A percentile compares a stretch with the other conserved stretches of the same genome.
Evolutionary conservation across 2,797 vertebrate species (phyloP).

Genomic region (Falco rusticolus): DNA sequence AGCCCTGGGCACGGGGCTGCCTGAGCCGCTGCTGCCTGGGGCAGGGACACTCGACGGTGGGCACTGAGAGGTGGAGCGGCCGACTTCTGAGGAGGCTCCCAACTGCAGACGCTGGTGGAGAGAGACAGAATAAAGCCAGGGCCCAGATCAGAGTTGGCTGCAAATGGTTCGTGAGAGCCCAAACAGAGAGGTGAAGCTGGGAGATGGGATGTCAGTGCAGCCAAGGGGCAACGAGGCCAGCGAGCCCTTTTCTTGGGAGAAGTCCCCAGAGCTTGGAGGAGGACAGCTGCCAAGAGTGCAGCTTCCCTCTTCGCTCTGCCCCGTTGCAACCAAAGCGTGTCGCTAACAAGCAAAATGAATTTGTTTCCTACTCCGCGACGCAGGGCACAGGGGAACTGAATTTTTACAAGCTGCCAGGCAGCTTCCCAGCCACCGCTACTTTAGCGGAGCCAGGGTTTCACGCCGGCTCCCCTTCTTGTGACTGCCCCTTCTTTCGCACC

Average conservation of each 20-base stretch:
- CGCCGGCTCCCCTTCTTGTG: not conserved
- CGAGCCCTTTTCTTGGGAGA: not conserved
- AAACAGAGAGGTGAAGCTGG: not conserved
- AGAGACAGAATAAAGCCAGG: not conserved
- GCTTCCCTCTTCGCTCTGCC: not conserved
- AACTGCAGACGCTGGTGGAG: slow-evolving; percentile 5
- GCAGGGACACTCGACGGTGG: fast-evolving
- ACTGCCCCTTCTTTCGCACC: not conserved
- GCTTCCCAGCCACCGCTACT: not conserved
- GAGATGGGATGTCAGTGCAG: not conserved
- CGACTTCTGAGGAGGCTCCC: not conserved
- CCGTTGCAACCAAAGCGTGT: not conserved
- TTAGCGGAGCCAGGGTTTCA: not conserved
- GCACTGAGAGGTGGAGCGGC: not conserved
- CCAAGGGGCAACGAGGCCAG: not conserved
- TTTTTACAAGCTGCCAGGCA: not conserved
- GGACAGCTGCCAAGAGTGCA: fast-evolving
- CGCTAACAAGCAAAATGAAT: not conserved
- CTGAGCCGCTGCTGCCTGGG: fast-evolving
- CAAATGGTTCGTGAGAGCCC: not conserved
- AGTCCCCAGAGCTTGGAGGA: not conserved
- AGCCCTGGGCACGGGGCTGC: not conserved
- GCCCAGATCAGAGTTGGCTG: not conserved
- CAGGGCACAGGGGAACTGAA: fast-evolving
- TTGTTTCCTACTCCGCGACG: no score